phyloP scores from a whole-genome alignment of 2,888 invertebrate species.

The Torymus aiolomorphi region DNA sequence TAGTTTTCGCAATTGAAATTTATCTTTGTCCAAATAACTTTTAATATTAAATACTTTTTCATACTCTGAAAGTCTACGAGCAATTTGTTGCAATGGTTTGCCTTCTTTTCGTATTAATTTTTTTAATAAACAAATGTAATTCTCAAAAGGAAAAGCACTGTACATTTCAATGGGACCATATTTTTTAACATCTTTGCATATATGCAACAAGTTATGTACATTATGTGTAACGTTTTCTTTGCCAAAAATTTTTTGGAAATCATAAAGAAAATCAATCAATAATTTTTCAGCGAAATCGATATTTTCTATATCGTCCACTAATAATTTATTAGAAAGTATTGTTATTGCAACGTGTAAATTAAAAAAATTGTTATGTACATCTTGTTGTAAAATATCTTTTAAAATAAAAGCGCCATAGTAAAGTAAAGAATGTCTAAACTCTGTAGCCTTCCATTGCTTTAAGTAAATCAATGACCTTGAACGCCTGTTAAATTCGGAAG shows the following conservation, averaged over 20 bases:
- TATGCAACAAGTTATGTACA: slow-evolving; percentile 5
- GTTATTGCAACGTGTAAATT: not conserved
- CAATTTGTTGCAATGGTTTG: slow-evolving; percentile 29
- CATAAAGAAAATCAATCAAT: not conserved
- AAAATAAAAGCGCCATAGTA: slow-evolving; percentile 13
- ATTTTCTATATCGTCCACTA: not conserved
- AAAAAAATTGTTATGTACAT: not conserved
- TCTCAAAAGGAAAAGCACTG: slow-evolving; percentile 23
- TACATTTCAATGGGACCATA: slow-evolving; percentile 4
- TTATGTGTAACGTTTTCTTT: slow-evolving; percentile 14
- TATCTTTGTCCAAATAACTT: not conserved
- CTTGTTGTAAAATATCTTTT: slow-evolving; percentile 12
- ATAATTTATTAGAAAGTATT: slow-evolving; percentile 8
- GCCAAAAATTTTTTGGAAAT: slow-evolving; percentile 1
- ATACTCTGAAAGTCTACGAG: not conserved
- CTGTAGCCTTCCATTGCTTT: slow-evolving; percentile 27
- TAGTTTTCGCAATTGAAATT: not conserved
- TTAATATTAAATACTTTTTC: not conserved
- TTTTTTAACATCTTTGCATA: slow-evolving; percentile 7
- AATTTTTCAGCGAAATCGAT: not conserved
- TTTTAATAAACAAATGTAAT: slow-evolving; percentile 19
- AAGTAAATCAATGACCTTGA: not conserved
- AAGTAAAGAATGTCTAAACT: slow-evolving; percentile 18
- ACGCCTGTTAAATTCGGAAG: slow-evolving; percentile 6
- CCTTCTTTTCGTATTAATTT: slow-evolving; percentile 23